These are phyloP conservation scores for Tachina lurida DNA, from an alignment of 2,888 invertebrate species.

Conservation along the genomic window DNA sequence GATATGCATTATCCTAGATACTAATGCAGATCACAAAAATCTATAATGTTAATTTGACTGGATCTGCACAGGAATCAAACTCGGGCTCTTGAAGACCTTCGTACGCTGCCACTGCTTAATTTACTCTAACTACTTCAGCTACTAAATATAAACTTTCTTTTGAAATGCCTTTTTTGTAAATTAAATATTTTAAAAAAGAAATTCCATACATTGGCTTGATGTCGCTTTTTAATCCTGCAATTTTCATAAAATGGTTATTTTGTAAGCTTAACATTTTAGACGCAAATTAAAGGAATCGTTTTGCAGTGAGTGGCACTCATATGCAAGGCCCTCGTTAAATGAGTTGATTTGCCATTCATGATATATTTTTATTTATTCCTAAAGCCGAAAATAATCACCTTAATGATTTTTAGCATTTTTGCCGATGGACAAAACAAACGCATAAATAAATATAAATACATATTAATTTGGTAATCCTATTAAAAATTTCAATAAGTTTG, in stretches of 20 bases:
- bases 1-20: no score
- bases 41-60: no score
- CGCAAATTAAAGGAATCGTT: not conserved
- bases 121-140: no score
- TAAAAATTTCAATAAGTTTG: slow-evolving; percentile 26
- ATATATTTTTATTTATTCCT: not conserved
- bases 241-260: no score
- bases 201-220: not conserved
- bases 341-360: not conserved
- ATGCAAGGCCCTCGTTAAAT: not conserved
- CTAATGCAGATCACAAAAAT: no score
- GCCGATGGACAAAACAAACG: slow-evolving; percentile 30
- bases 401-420: slow-evolving; percentile 43
- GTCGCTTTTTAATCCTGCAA: not conserved
- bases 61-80: no score
- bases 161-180: no score
- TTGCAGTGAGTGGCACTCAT: not conserved
- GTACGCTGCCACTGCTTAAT: no score
- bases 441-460: not conserved
- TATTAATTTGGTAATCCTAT: slow-evolving; percentile 47
- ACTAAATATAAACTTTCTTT: no score
- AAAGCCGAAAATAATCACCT: slow-evolving; percentile 30
- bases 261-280: not conserved
- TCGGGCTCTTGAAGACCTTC: no score
- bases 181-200: no score